Evolutionary conservation across 2,113 vertebrate species (phyloP).

Genomic region (Syngnathoides biaculeatus): DNA sequence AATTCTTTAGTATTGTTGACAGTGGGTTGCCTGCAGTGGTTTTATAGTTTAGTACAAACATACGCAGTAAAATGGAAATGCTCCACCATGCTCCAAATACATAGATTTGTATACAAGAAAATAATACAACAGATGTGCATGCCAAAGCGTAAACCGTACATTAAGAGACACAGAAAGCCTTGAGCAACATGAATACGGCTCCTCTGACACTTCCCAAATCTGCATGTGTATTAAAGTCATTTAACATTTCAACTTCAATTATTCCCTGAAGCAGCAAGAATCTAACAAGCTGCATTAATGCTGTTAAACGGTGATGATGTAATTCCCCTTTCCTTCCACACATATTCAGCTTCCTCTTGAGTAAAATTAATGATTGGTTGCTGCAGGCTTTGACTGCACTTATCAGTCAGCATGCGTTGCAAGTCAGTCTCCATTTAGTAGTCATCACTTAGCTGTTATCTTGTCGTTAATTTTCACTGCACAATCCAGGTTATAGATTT

Average conservation of each 20-base stretch:
- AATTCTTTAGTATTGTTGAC: background rate
- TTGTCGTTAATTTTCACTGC: slow-evolving; percentile 10
- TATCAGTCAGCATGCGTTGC: slow-evolving; percentile 52
- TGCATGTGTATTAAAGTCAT: slow-evolving; percentile 46
- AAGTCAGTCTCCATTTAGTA: slow-evolving; percentile 35
- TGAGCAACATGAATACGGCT: slow-evolving; percentile 18
- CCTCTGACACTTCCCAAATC: slow-evolving; percentile 31
- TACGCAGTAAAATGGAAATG: background rate
- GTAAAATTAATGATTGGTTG: slow-evolving; percentile 48
- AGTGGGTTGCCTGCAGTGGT: background rate
- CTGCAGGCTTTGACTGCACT: slow-evolving; percentile 51
- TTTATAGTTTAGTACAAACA: background rate
- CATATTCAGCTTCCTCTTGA: slow-evolving; percentile 35
- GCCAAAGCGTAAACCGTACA: background rate
- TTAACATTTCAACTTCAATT: slow-evolving; percentile 52
- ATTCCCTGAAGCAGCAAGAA: slow-evolving; percentile 36
- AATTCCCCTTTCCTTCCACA: slow-evolving; percentile 40
- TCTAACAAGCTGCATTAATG: slow-evolving; percentile 36
- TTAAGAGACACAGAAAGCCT: slow-evolving; percentile 6
- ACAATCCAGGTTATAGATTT: slow-evolving; percentile 8
- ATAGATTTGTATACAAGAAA: background rate
- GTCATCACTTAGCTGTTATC: slow-evolving; percentile 24
- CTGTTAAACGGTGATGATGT: slow-evolving; percentile 57
- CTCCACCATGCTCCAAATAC: background rate
- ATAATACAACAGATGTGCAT: background rate